These are phyloP conservation scores for Drosophila tani DNA, from an alignment of 1,140 invertebrate species.

Conservation along the genomic window DNA sequence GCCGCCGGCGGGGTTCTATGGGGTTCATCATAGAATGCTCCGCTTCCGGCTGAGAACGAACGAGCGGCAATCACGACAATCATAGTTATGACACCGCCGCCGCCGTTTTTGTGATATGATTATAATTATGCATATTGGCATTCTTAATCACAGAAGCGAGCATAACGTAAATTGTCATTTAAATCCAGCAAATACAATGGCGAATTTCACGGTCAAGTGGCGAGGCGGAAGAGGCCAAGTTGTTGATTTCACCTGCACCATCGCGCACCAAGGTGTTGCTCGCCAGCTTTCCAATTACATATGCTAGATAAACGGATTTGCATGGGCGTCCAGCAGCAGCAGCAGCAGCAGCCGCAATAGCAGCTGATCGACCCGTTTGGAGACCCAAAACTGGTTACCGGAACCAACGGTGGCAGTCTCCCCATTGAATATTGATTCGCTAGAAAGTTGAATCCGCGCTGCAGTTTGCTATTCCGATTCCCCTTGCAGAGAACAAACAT, in stretches of 20 bases:
- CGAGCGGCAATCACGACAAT: slow-evolving; percentile 36
- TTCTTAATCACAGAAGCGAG: slow-evolving; percentile 64
- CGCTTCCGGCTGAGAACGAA: slow-evolving; percentile 62
- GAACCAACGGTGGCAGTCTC: slow-evolving; percentile 32
- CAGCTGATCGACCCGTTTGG: slow-evolving; percentile 64
- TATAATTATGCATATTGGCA: slow-evolving; percentile 68
- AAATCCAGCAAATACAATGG: slow-evolving; percentile 63
- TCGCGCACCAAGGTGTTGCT: slow-evolving; percentile 57
- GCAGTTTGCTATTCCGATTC: slow-evolving; percentile 19
- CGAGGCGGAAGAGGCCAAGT: slow-evolving; percentile 65
- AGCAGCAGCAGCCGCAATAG: neutral
- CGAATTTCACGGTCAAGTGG: slow-evolving; percentile 75
- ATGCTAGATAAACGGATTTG: slow-evolving; percentile 61
- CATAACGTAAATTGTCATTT: slow-evolving; percentile 72
- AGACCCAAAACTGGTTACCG: slow-evolving; percentile 67
- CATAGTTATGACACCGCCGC: slow-evolving; percentile 37
- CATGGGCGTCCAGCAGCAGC: slow-evolving; percentile 48
- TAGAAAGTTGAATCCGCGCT: slow-evolving; percentile 66
- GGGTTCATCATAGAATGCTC: slow-evolving; percentile 16
- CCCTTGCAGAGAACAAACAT: slow-evolving; percentile 62
- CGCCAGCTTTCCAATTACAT: slow-evolving; percentile 75
- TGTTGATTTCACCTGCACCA: slow-evolving; percentile 65
- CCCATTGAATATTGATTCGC: slow-evolving; percentile 39
- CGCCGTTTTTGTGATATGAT: slow-evolving; percentile 39
- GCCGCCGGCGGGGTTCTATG: slow-evolving; percentile 26